These are phyloP conservation scores for Enteromius unitaeniatus DNA, from an alignment of 2,797 vertebrate genomes.

Conservation along the genomic window DNA sequence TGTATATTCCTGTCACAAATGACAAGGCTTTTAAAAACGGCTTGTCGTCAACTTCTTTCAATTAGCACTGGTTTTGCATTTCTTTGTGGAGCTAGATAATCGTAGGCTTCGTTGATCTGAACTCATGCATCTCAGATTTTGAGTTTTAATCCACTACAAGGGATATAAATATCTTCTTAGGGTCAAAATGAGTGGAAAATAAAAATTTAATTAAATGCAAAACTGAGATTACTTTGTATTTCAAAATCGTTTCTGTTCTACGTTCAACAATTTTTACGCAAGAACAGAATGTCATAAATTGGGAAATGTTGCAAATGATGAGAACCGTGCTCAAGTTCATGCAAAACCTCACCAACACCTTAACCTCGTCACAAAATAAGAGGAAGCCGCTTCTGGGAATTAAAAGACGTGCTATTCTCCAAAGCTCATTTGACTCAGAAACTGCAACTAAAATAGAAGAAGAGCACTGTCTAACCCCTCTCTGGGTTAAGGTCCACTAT, in stretches of 20 bases:
- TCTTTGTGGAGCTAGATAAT: not conserved
- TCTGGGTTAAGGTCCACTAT: not conserved
- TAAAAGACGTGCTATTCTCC: not conserved
- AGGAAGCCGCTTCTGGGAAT: conserved; percentile 35
- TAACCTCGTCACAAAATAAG: not conserved
- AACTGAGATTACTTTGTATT: not conserved
- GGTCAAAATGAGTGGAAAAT: not conserved
- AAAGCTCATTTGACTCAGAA: no score
- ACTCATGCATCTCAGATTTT: not conserved
- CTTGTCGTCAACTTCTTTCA: not conserved
- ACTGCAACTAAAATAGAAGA: not conserved
- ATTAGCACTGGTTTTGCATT: not conserved
- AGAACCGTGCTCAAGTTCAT: not conserved
- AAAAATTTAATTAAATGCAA: not conserved
- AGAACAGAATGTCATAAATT: not conserved
- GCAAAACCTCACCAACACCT: not conserved
- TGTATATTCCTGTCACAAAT: not conserved
- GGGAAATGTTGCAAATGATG: no score
- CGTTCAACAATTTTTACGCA: no score
- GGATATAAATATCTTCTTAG: not conserved
- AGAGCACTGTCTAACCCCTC: not conserved
- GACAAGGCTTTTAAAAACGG: not conserved
- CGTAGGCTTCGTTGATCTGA: not conserved
- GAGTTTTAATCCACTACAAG: not conserved
- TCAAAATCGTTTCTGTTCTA: no score